These are phyloP conservation scores for Agriopis aurantiaria DNA, from an alignment of 2,888 invertebrate genomes.

Conservation along the genomic window DNA sequence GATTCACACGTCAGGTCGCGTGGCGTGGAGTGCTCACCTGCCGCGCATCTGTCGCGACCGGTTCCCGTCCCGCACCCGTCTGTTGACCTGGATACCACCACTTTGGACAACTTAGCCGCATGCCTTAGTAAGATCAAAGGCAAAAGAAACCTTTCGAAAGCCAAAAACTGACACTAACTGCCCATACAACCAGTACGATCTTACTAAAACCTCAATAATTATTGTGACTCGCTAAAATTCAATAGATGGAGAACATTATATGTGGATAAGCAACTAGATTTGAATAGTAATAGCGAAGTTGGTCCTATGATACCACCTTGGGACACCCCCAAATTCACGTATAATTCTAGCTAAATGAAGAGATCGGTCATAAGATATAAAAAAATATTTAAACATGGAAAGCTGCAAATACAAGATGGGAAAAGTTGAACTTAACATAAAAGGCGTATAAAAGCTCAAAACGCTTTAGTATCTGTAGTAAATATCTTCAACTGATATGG, in stretches of 20 bases:
- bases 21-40: constrained; percentile 47
- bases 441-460: not conserved
- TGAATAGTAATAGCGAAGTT: not conserved
- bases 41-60: constrained; percentile 57
- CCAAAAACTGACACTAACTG: too few relatives aligned
- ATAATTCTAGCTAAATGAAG: not conserved
- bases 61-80: constrained; percentile 47
- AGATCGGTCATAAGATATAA: not conserved
- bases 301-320: not conserved
- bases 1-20: constrained; percentile 3
- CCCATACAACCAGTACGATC: too few relatives aligned
- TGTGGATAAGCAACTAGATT: not conserved
- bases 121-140: constrained; percentile 14
- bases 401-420: not conserved
- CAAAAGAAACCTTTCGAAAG: not conserved
- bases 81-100: constrained; percentile 54
- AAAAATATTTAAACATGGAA: not conserved
- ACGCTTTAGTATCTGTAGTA: not conserved
- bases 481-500: not conserved
- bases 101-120: constrained; percentile 18
- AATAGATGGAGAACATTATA: not conserved
- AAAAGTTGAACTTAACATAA: not conserved
- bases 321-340: not conserved
- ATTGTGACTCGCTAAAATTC: too few relatives aligned
- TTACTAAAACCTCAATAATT: too few relatives aligned